A percentile compares a stretch with the other conserved stretches of the same genome.
phyloP scores from a whole-genome alignment of 2,113 vertebrate species.

The Hystrix brachyura region DNA sequence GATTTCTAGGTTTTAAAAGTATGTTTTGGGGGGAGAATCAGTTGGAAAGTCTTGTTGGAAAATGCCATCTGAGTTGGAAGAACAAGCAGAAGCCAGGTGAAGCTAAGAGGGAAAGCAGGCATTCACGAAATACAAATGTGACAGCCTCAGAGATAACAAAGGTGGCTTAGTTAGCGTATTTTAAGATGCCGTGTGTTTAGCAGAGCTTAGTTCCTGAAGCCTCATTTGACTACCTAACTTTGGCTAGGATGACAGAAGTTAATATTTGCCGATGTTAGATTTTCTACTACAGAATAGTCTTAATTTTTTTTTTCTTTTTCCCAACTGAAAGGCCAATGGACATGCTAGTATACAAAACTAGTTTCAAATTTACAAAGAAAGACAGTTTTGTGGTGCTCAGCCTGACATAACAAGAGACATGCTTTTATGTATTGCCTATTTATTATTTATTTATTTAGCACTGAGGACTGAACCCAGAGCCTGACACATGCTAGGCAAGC shows the following conservation, averaged over 20 bases:
- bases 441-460: background rate
- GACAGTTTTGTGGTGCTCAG: background rate
- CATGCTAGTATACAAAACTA: background rate
- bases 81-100: background rate
- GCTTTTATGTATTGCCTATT: background rate
- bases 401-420: background rate
- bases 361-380: background rate
- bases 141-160: background rate
- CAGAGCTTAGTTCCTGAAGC: background rate
- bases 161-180: background rate
- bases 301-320: background rate
- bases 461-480: background rate
- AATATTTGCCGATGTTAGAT: background rate
- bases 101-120: background rate
- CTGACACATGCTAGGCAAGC: background rate
- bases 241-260: background rate
- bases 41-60: background rate
- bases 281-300: background rate
- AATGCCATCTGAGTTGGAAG: background rate
- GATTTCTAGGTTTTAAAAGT: background rate
- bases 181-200: background rate
- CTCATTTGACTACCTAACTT: background rate
- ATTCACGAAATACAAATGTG: background rate
- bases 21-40: background rate
- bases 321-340: background rate